Base-by-base conservation (phyloP, 2,113 vertebrate genomes). In the Oncorhynchus kisutch region DNA sequence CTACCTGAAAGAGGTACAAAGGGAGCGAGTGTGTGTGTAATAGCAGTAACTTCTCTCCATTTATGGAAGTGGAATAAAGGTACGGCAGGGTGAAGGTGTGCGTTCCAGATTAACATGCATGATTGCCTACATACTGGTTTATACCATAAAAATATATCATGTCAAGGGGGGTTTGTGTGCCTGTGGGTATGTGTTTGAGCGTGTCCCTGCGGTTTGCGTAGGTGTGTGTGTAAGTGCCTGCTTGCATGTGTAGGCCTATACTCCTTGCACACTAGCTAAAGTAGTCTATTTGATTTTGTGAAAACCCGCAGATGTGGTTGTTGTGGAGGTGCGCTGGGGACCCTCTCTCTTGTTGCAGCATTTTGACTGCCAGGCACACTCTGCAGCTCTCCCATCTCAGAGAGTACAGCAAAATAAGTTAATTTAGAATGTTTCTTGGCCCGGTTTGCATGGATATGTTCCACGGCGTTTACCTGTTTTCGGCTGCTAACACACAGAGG, bases 381-480 rank as follows among this genome's bases (percentile, higher is more conserved):
- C 60, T 73, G 24, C 62, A 72, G n/a, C 72, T 78, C 79, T 79
- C 45, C 72, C 75, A 81, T 86, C 84, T 84, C 64, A 62, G 25
- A 82, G 85, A 89, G 89, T 86, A 86, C 75, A 82, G 73, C 4
- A 31, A 81, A 81, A 83, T 83, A 86, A 86, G 82, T 81, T 78
- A 77, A 78, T 72, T 85, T 81, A 86, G 78, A 86, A 87, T 87
- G 79, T 85, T 88, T 76, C 69, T 54, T 66, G 13, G 75, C 54
- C 5, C 73, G 69, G 91, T 93, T 93, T 90, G 86, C 90, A 91
- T 92, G 90, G 91, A 85, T 93, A 92, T 89, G 62, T 85, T 80
- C 85, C 83, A 70, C 73, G 39, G 75, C 84, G 83, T 78, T 86
- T 86, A 88, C 87, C 84, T 89, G 84, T 84, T 83, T 75, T 74